Conservation (phyloP, 2,888 invertebrate species). For the Argyra leucocephala region DNA sequence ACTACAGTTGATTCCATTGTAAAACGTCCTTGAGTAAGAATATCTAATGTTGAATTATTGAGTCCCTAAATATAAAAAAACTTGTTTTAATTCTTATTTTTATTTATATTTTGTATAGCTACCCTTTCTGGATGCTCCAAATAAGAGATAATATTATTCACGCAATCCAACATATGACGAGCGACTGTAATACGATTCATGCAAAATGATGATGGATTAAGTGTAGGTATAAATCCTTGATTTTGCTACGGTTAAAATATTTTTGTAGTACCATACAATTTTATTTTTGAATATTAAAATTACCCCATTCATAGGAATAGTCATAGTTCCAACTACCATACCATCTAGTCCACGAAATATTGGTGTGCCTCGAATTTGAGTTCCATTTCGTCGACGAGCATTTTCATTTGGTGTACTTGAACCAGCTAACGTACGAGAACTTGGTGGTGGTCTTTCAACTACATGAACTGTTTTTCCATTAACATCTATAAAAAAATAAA, state of each 20-base stretch:
- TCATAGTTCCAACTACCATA: constrained; percentile 43
- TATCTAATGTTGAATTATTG: constrained; percentile 41
- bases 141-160: constrained; percentile 42
- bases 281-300: constrained; percentile 18
- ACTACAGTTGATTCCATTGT: constrained; percentile 45
- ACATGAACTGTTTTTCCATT: constrained; percentile 87
- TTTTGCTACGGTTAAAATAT: constrained; percentile 24
- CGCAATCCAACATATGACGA: constrained; percentile 43
- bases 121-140: constrained; percentile 41
- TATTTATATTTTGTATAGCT: constrained; percentile 11
- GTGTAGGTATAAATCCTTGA: constrained; percentile 21
- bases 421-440: constrained; percentile 34
- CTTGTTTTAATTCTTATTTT: too few species aligned
- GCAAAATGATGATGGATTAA: constrained; percentile 42
- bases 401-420: constrained; percentile 24
- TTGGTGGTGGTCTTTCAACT: constrained; percentile 78
- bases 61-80: constrained; percentile 33
- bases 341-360: constrained; percentile 40
- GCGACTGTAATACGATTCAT: constrained; percentile 44
- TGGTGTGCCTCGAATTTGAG: constrained; percentile 36
- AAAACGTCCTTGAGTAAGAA: constrained; percentile 43
- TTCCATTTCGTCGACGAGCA: constrained; percentile 41
- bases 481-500: constrained; percentile 53
- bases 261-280: background rate
- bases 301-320: constrained; percentile 38